Percentiles rank a stretch among this genome's conserved stretches.
Evolutionary conservation across 2,113 vertebrate species (phyloP).

Genomic region (Callipepla squamata): DNA sequence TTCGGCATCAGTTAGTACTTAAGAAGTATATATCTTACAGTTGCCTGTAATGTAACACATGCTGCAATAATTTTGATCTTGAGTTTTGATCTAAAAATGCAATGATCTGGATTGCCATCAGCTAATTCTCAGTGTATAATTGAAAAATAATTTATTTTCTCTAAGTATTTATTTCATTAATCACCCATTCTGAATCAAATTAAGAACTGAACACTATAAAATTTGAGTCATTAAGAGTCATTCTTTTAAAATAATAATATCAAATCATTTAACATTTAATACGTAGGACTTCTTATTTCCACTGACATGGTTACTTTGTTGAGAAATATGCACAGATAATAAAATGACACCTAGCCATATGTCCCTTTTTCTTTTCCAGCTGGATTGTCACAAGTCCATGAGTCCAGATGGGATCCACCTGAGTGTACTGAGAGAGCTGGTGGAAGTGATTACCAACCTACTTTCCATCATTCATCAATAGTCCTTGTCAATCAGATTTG

Average conservation of each 20-base stretch:
- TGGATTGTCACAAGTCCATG: too few relatives aligned
- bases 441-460: too few relatives aligned
- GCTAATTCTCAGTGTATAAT: conserved; percentile 16
- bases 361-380: not conserved
- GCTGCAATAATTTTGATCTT: not conserved
- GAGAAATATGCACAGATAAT: not conserved
- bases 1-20: not conserved
- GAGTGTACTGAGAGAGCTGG: too few relatives aligned
- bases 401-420: too few relatives aligned
- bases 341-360: not conserved
- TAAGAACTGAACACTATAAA: conserved; percentile 39
- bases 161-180: conserved; percentile 56
- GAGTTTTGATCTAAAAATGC: not conserved
- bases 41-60: not conserved
- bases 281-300: not conserved
- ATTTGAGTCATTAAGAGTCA: conserved; percentile 32
- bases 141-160: conserved; percentile 58
- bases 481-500: too few relatives aligned
- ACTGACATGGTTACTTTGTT: not conserved
- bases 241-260: conserved; percentile 5
- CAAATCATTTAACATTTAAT: not conserved
- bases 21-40: not conserved
- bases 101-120: not conserved
- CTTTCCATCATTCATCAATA: too few relatives aligned
- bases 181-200: conserved; percentile 55